Conservation (phyloP, 1,140 invertebrate species). For the Harlomillsia oculata region DNA sequence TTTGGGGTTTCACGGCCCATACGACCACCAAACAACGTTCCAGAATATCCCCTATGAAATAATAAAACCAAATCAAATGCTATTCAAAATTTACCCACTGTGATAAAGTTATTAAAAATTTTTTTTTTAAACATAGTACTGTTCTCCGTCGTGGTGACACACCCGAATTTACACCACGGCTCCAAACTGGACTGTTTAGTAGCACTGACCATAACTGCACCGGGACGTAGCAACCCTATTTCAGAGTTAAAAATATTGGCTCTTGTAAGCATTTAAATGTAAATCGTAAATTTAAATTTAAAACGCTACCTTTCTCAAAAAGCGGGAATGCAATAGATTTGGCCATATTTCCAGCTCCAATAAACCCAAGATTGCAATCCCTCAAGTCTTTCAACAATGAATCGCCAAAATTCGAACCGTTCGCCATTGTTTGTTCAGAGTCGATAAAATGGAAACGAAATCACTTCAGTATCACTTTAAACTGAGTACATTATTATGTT, state of each 20-base stretch:
- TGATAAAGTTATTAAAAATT: not conserved
- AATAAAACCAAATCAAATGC: slow-evolving; percentile 12
- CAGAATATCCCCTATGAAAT: slow-evolving; percentile 44
- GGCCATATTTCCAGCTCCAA: slow-evolving; percentile 33
- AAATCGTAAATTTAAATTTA: not conserved
- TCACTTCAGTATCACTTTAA: no score
- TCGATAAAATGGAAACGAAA: no score
- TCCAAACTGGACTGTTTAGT: slow-evolving; percentile 10
- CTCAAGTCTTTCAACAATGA: no score
- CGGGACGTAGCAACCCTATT: slow-evolving; percentile 22
- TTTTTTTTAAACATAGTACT: not conserved
- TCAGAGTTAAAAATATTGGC: not conserved
- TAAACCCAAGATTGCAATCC: slow-evolving; percentile 12
- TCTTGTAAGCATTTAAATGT: not conserved
- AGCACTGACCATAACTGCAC: slow-evolving; percentile 23
- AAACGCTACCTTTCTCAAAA: slow-evolving; percentile 24
- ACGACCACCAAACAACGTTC: slow-evolving; percentile 63
- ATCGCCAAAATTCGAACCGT: no score
- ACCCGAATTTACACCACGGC: slow-evolving; percentile 21
- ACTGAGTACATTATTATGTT: no score
- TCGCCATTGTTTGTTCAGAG: no score
- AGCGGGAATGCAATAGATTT: slow-evolving; percentile 29
- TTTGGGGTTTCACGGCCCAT: slow-evolving; percentile 74
- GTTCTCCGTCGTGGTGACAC: slow-evolving; percentile 22
- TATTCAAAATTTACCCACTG: no score